These are phyloP conservation scores for Atrichornis clamosus DNA, from an alignment of 2,113 vertebrate genomes.

Conservation along the genomic window DNA sequence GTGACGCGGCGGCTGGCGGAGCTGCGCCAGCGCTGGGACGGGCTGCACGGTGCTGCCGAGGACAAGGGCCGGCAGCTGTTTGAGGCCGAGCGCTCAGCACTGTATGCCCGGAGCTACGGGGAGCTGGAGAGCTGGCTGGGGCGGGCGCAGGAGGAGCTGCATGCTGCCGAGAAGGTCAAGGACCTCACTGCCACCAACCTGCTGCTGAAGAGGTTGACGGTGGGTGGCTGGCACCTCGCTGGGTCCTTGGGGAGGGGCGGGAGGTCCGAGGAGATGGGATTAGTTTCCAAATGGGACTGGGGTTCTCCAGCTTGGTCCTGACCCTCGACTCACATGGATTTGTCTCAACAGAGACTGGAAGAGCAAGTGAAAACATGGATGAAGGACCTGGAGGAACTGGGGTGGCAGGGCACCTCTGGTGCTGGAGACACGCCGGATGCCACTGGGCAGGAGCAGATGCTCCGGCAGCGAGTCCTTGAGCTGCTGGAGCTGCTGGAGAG, in stretches of 20 bases:
- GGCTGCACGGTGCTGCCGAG: conserved; percentile 77
- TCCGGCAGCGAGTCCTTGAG: conserved; percentile 81
- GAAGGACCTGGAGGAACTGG: conserved; percentile 86
- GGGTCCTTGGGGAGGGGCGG: neutral
- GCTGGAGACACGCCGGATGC: conserved; percentile 73
- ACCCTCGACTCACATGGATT: neutral
- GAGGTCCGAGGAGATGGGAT: accelerated
- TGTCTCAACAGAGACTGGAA: conserved; percentile 79
- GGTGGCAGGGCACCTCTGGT: conserved; percentile 62
- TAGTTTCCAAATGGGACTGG: neutral
- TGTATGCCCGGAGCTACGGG: conserved; percentile 80
- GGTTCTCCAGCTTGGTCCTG: accelerated
- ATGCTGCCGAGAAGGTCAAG: conserved; percentile 79
- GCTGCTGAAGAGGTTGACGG: conserved; percentile 90
- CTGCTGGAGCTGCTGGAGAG: conserved; percentile 82
- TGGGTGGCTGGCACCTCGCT: neutral
- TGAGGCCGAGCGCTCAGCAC: conserved; percentile 84
- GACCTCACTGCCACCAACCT: conserved; percentile 91
- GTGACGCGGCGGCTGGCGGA: conserved; percentile 76
- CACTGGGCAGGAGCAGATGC: conserved; percentile 73
- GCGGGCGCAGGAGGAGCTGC: conserved; percentile 81
- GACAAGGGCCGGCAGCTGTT: conserved; percentile 85
- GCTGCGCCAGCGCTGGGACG: conserved; percentile 82
- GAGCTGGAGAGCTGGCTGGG: conserved; percentile 87
- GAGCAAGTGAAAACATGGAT: conserved; percentile 86